Evolutionary conservation across 30 jellyfish, hydroid and myxozoan genomes (phyloP).

Genomic region (Haliclystus octoradiatus): DNA sequence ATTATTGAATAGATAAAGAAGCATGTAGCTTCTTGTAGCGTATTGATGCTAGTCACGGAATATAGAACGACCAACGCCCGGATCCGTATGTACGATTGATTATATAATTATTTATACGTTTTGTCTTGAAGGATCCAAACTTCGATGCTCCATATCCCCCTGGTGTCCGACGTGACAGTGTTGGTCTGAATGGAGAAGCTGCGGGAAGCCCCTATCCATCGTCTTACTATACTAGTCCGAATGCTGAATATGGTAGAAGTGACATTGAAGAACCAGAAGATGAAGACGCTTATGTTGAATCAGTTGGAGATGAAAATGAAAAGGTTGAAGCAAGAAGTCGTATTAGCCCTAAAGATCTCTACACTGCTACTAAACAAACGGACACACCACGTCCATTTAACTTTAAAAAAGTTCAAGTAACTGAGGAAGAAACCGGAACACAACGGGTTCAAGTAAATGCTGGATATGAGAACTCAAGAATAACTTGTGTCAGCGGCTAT

Average conservation of each 20-base stretch:
- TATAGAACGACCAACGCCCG: too few relatives aligned
- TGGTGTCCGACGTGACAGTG: conserved; percentile 75
- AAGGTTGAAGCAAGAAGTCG: not conserved
- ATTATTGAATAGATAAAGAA: too few relatives aligned
- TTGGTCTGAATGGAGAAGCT: not conserved
- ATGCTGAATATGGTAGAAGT: conserved; percentile 18
- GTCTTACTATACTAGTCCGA: conserved; percentile 21
- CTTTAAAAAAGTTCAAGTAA: conserved; percentile 84
- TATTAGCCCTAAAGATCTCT: not conserved
- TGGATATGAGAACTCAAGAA: conserved; percentile 93
- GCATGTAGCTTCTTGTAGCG: too few relatives aligned
- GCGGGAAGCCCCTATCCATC: not conserved
- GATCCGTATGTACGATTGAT: too few relatives aligned
- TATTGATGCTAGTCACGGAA: too few relatives aligned
- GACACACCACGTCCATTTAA: not conserved
- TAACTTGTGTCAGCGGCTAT: conserved; percentile 78
- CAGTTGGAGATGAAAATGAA: conserved; percentile 1
- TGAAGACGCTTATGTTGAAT: conserved; percentile 2
- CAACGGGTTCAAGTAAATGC: conserved; percentile 99
- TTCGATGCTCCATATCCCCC: conserved; percentile 92
- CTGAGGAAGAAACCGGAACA: conserved; percentile 95
- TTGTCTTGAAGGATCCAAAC: conserved; percentile 58
- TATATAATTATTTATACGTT: too few relatives aligned
- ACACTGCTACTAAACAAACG: not conserved
- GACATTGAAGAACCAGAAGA: conserved; percentile 31